Conservation (phyloP, 2,888 invertebrate species). For the Athripsodes cinereus region DNA sequence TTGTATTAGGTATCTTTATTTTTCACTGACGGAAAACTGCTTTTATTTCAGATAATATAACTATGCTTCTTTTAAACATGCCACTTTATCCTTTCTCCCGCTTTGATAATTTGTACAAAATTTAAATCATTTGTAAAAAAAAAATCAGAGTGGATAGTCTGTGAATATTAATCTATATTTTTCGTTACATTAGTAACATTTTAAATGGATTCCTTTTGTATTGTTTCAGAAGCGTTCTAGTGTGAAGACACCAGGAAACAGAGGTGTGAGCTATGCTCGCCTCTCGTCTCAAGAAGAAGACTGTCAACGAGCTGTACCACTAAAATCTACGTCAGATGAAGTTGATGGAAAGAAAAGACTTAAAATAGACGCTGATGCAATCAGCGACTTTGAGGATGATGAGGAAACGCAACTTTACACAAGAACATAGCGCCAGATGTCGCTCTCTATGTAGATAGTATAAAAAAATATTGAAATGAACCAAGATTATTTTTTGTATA, state of each 20-base stretch:
- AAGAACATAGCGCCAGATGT: conserved; percentile 26
- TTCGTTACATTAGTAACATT: too few species aligned
- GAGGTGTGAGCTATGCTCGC: conserved; percentile 25
- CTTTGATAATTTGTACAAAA: too few species aligned
- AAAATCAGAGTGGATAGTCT: too few species aligned
- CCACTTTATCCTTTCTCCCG: too few species aligned
- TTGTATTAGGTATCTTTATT: too few species aligned
- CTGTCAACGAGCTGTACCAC: conserved; percentile 1
- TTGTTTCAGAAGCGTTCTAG: conserved; percentile 20
- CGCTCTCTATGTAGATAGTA: conserved; percentile 21
- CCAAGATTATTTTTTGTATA: conserved; percentile 18
- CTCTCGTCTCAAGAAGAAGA: conserved; percentile 19
- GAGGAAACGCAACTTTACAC: conserved; percentile 20
- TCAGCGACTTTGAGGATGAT: conserved; percentile 24
- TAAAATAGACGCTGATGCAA: conserved; percentile 16
- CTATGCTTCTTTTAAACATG: too few species aligned
- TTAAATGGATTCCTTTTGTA: too few species aligned
- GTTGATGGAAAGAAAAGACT: neutral
- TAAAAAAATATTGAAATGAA: conserved; percentile 15
- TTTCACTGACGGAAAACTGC: too few species aligned
- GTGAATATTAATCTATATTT: too few species aligned
- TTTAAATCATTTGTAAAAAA: too few species aligned
- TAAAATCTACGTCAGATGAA: conserved; percentile 5
- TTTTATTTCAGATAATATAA: too few species aligned
- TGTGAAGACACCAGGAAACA: conserved; percentile 10